Evolutionary conservation across 2,113 vertebrate genomes (phyloP).

Genomic region (Indicator indicator): DNA sequence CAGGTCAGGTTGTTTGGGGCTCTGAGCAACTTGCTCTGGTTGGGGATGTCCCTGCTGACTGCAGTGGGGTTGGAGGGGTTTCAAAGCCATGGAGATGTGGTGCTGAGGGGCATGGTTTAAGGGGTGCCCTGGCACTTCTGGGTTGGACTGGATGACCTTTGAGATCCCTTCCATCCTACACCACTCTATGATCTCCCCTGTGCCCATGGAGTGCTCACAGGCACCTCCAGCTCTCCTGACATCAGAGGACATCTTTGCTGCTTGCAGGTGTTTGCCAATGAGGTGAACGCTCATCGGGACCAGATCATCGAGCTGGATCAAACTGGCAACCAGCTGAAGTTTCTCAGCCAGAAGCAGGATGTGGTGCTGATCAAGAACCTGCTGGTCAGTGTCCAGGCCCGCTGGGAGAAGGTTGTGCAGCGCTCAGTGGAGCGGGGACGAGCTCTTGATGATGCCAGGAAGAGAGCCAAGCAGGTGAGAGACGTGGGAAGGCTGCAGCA

Average conservation of each 20-base stretch:
- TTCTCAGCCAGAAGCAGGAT: slow-evolving; percentile 96
- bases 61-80: too few species aligned
- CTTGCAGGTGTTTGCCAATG: slow-evolving; percentile 93
- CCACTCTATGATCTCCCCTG: background rate
- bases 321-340: slow-evolving; percentile 93
- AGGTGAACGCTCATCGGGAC: slow-evolving; percentile 95
- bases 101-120: too few species aligned
- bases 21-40: too few species aligned
- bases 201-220: fast-evolving
- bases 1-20: too few species aligned
- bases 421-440: slow-evolving; percentile 93
- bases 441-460: slow-evolving; percentile 93
- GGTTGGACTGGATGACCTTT: too few species aligned
- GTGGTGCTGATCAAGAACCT: slow-evolving; percentile 98
- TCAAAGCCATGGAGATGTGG: too few species aligned
- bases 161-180: background rate
- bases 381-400: slow-evolving; percentile 94
- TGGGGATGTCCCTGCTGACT: too few species aligned
- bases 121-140: too few species aligned
- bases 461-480: slow-evolving; percentile 95
- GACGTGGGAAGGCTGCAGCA: fast-evolving
- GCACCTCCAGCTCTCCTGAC: fast-evolving
- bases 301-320: slow-evolving; percentile 96
- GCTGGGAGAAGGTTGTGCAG: slow-evolving; percentile 98
- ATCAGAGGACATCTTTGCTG: background rate